phyloP scores from a whole-genome alignment of 2,888 invertebrate genomes.

The Alloscopus bannaensis region DNA sequence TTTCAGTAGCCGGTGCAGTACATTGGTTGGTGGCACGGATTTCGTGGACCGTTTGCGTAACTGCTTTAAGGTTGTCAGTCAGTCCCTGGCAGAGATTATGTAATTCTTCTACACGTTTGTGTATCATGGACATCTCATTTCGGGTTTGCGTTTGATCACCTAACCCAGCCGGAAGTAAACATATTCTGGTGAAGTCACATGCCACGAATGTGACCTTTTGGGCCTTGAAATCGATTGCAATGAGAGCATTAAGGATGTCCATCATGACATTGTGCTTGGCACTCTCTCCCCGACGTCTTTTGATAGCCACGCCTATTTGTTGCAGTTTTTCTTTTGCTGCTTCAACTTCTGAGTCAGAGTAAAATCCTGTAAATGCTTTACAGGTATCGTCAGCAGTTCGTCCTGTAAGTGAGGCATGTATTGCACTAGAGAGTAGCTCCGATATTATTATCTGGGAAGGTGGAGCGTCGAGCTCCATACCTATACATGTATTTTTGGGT shows the following conservation, averaged over 20 bases:
- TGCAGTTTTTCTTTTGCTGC: background rate
- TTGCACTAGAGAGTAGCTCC: conserved; percentile 9
- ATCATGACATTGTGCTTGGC: background rate
- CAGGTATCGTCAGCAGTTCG: background rate
- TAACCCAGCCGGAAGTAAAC: conserved; percentile 4
- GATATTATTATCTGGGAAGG: no score
- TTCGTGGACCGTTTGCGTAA: background rate
- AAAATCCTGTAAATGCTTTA: background rate
- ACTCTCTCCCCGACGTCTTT: background rate
- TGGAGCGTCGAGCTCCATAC: no score
- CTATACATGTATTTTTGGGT: no score
- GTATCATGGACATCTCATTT: background rate
- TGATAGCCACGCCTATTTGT: background rate
- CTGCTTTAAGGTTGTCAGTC: background rate
- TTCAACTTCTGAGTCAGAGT: background rate
- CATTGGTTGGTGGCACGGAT: no score
- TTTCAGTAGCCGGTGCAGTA: background rate
- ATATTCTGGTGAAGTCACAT: background rate
- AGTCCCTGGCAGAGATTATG: background rate
- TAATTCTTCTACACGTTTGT: background rate
- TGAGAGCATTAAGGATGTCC: background rate
- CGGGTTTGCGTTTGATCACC: background rate
- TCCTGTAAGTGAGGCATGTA: conserved; percentile 1
- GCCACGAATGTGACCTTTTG: background rate
- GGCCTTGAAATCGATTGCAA: background rate